Conservation (phyloP, 2,113 vertebrate species). For the Dicrurus megarhynchus region DNA sequence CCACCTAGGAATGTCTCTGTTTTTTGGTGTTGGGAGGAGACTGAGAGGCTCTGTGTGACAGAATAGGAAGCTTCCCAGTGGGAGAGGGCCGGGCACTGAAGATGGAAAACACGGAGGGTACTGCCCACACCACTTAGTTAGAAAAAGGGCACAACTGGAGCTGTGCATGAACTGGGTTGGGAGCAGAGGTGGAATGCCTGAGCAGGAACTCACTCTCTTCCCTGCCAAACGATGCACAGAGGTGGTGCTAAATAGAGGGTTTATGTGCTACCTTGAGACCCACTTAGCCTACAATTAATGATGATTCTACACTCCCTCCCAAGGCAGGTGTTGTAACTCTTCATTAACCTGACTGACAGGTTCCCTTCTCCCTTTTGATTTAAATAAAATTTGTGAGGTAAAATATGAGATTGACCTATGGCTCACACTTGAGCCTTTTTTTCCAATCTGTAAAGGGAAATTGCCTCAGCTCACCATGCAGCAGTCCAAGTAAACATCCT, state of each 20-base stretch:
- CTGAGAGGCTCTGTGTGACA: not conserved
- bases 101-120: rapidly evolving
- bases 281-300: not conserved
- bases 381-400: not conserved
- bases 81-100: not conserved
- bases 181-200: not conserved
- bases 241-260: not conserved
- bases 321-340: not conserved
- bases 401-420: not conserved
- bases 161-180: not conserved
- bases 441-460: not conserved
- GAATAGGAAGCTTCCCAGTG: not conserved
- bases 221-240: rapidly evolving
- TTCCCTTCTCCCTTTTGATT: not conserved
- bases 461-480: not conserved
- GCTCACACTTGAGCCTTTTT: not conserved
- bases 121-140: rapidly evolving
- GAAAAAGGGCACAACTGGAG: not conserved
- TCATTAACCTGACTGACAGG: not conserved
- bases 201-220: not conserved
- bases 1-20: not conserved
- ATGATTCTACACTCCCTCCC: not conserved
- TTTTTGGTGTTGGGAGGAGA: not conserved
- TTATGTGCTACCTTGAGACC: not conserved
- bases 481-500: not conserved